Percentiles rank a stretch among this genome's conserved stretches.
These are phyloP conservation scores for Drepana arcuata DNA, from an alignment of 1,140 invertebrate species.

Conservation along the genomic window DNA sequence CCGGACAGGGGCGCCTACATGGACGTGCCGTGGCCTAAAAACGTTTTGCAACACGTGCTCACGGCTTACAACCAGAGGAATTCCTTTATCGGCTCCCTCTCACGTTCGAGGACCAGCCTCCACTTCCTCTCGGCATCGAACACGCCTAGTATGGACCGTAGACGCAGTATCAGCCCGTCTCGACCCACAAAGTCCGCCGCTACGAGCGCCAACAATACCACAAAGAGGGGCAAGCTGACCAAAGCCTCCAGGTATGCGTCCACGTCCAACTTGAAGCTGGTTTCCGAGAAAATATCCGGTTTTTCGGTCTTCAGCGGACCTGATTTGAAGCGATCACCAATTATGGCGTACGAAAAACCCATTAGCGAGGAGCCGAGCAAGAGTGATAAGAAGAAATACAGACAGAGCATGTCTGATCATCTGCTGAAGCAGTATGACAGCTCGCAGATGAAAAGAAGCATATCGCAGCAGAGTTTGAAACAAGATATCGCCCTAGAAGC, in stretches of 20 bases:
- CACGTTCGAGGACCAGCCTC: constrained; percentile 70
- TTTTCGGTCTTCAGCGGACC: constrained; percentile 49
- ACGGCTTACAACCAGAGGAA: constrained; percentile 61
- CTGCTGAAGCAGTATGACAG: constrained; percentile 21
- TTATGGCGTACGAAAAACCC: constrained; percentile 49
- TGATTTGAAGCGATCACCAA: constrained; percentile 31
- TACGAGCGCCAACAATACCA: constrained; percentile 33
- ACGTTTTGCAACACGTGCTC: constrained; percentile 64
- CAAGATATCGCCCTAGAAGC: constrained; percentile 51
- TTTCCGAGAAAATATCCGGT: constrained; percentile 57
- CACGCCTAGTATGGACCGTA: constrained; percentile 36
- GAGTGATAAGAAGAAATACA: constrained; percentile 25
- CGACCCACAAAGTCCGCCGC: constrained; percentile 35
- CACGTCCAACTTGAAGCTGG: constrained; percentile 51
- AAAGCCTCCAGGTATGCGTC: constrained; percentile 45
- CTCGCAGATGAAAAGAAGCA: constrained; percentile 32
- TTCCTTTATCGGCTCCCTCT: constrained; percentile 69
- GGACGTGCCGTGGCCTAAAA: constrained; percentile 65
- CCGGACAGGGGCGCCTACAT: constrained; percentile 48
- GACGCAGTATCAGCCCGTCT: constrained; percentile 39
- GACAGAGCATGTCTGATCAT: constrained; percentile 47
- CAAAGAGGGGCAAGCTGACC: constrained; percentile 36
- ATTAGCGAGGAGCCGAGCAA: constrained; percentile 25
- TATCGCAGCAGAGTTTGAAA: constrained; percentile 53
- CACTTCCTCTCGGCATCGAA: constrained; percentile 35